A percentile compares a stretch with the other conserved stretches of the same genome.
These are phyloP conservation scores for Protobothrops mucrosquamatus DNA, from an alignment of 2,113 vertebrate species.

Conservation along the genomic window DNA sequence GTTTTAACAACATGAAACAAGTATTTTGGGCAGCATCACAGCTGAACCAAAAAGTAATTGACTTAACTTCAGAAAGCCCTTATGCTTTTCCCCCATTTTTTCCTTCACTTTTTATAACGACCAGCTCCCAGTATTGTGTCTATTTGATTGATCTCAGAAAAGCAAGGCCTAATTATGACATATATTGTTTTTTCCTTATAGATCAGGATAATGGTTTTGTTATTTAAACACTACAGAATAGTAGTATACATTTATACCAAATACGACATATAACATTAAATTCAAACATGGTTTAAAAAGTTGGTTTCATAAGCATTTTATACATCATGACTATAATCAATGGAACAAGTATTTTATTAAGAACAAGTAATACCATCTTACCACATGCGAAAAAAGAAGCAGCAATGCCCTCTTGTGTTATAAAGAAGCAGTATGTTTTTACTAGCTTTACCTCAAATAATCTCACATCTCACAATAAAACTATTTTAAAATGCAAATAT, in stretches of 20 bases:
- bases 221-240: background rate
- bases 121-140: background rate
- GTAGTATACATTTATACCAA: background rate
- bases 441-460: background rate
- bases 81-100: background rate
- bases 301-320: background rate
- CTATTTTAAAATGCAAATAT: background rate
- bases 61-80: background rate
- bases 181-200: background rate
- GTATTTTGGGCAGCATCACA: background rate
- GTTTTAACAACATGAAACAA: background rate
- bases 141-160: background rate
- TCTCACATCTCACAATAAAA: fast-evolving
- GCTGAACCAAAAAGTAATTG: background rate
- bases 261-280: background rate
- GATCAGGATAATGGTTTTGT: background rate
- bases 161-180: background rate
- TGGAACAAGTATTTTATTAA: background rate
- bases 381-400: background rate
- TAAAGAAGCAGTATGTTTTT: background rate
- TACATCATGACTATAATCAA: background rate
- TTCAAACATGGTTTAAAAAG: background rate
- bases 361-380: fast-evolving
- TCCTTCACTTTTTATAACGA: background rate
- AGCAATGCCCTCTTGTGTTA: constrained; percentile 62